Evolutionary conservation across 2,113 vertebrate species (phyloP).

Genomic region (Serinus canaria): DNA sequence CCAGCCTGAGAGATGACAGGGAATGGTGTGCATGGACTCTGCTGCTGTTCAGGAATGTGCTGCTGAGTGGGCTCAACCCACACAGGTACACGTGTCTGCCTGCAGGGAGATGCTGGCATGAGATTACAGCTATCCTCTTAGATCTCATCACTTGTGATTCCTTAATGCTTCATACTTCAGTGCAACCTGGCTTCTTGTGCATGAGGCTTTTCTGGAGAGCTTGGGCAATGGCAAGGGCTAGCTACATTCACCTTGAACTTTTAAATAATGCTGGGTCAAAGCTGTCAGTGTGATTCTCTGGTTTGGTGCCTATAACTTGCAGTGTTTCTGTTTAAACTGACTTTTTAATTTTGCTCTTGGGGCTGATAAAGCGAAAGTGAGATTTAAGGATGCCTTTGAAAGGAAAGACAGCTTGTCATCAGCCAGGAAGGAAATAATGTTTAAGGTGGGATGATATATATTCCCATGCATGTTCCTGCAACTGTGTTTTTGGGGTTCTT

Average conservation of each 20-base stretch:
- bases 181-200: neutral
- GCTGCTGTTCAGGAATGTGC: neutral
- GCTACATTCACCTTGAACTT: neutral
- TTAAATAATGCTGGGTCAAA: neutral
- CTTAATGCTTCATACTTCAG: neutral
- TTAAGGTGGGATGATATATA: neutral
- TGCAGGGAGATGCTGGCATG: neutral
- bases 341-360: constrained; percentile 19
- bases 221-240: neutral
- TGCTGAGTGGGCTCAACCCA: neutral
- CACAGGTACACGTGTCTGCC: neutral
- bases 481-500: neutral
- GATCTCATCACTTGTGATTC: neutral
- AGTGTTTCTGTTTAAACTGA: neutral
- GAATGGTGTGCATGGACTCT: neutral
- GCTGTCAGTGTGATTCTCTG: neutral
- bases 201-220: neutral
- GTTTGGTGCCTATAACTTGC: neutral
- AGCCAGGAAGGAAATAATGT: neutral
- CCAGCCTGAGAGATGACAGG: neutral
- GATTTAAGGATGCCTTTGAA: constrained; percentile 20
- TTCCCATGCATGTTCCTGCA: neutral
- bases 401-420: neutral
- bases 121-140: neutral
- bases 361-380: neutral